A percentile compares a stretch with the other conserved stretches of the same genome.
Conservation (phyloP, 2,113 vertebrate species). For the Ginglymostoma cirratum region DNA sequence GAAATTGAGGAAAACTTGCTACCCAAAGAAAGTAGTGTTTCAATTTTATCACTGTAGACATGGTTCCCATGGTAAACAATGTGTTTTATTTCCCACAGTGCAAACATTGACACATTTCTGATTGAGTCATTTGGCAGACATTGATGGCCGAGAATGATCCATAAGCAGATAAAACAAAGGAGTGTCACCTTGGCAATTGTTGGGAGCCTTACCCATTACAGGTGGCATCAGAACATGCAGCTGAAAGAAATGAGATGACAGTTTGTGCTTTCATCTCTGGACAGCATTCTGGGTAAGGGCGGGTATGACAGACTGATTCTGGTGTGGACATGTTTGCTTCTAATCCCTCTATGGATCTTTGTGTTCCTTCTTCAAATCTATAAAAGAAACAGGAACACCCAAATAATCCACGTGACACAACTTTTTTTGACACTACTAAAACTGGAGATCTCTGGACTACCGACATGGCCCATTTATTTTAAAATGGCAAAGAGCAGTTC, state of each 20-base stretch:
- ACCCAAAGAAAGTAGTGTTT: neutral
- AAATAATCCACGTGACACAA: neutral
- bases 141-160: neutral
- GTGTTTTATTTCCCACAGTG: neutral
- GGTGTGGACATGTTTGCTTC: neutral
- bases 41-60: neutral
- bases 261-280: neutral
- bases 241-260: neutral
- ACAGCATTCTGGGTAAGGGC: neutral
- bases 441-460: neutral
- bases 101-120: neutral
- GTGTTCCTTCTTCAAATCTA: neutral
- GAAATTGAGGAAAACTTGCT: neutral
- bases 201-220: neutral
- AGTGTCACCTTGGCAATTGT: neutral
- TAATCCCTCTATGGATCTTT: neutral
- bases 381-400: neutral
- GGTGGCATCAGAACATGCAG: neutral
- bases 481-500: neutral
- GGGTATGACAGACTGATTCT: neutral
- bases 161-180: neutral
- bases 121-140: neutral
- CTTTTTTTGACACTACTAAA: neutral
- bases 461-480: neutral
- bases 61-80: neutral